Conservation (phyloP, 1,140 invertebrate genomes). For the Hydropsyche tenuis region DNA sequence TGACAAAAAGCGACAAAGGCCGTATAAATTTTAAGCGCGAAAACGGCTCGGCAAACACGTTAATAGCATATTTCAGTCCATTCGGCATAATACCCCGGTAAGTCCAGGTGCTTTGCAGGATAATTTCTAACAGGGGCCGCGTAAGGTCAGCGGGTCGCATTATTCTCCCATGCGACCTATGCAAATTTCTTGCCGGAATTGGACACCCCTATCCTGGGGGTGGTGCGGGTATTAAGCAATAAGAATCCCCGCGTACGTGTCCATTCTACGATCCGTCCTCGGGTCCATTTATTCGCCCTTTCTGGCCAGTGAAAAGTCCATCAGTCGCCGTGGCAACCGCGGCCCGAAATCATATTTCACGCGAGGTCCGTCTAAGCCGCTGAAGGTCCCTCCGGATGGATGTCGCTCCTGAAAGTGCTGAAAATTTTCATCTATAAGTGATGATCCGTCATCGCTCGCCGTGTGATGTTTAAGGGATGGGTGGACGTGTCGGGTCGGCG, state of each 20-base stretch:
- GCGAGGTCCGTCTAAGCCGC: neutral
- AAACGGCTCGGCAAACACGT: neutral
- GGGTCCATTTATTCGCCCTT: conserved; percentile 25
- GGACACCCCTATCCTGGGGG: neutral
- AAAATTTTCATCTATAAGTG: neutral
- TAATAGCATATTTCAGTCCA: conserved; percentile 19
- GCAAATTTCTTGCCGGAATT: conserved; percentile 28
- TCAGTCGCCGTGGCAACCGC: conserved; percentile 18
- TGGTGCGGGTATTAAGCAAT: conserved; percentile 28
- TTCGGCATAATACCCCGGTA: conserved; percentile 14
- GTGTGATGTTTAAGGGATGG: neutral
- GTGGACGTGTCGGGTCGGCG: too few relatives aligned
- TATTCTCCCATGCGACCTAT: conserved; percentile 17
- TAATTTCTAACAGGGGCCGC: conserved; percentile 17
- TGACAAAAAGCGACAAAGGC: too few relatives aligned
- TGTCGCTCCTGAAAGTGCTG: neutral
- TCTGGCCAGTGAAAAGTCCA: conserved; percentile 36
- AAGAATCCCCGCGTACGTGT: conserved; percentile 33
- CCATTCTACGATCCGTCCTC: conserved; percentile 26
- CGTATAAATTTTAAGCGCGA: too few relatives aligned
- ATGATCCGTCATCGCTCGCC: neutral
- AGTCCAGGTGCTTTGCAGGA: conserved; percentile 31
- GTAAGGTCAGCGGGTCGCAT: neutral
- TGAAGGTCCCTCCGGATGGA: neutral
- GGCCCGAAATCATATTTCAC: conserved; percentile 22